A percentile compares a stretch with the other conserved stretches of the same genome.
Evolutionary conservation across 2,888 invertebrate genomes (phyloP).

Genomic region (Lingula anatina): DNA sequence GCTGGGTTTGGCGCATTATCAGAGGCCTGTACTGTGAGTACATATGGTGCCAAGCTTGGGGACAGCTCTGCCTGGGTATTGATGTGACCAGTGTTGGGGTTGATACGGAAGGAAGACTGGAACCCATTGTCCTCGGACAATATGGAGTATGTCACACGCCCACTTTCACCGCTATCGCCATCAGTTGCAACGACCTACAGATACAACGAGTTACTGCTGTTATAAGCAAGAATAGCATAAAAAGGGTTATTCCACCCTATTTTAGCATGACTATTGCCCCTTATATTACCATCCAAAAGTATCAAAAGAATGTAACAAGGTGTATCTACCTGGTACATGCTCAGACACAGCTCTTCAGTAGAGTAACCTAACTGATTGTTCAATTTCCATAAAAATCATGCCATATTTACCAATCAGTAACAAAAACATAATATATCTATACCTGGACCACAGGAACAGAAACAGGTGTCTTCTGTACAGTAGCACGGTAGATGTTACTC

Average conservation of each 20-base stretch:
- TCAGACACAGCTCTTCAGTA: too few relatives aligned
- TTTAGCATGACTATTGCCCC: too few relatives aligned
- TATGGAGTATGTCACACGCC: conserved; percentile 13
- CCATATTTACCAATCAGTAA: neutral
- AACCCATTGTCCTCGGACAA: conserved; percentile 3
- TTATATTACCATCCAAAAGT: too few relatives aligned
- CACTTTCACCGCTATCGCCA: conserved; percentile 13
- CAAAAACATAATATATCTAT: neutral
- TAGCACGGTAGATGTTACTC: conserved; percentile 16
- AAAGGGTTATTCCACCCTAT: too few relatives aligned
- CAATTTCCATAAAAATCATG: neutral
- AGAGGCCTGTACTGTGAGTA: conserved; percentile 9
- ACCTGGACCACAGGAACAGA: neutral
- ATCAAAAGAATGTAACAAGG: too few relatives aligned
- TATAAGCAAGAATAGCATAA: too few relatives aligned
- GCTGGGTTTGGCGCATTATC: conserved; percentile 6
- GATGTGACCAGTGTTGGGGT: too few relatives aligned
- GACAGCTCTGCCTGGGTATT: too few relatives aligned
- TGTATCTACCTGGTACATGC: too few relatives aligned
- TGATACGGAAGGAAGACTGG: conserved; percentile 6
- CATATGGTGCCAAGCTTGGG: too few relatives aligned
- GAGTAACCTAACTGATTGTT: too few relatives aligned
- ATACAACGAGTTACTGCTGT: too few relatives aligned
- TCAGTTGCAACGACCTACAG: conserved; percentile 16
- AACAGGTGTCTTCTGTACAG: conserved; percentile 16